Evolutionary conservation across 2,888 invertebrate genomes (phyloP), one percentile per base, ranked within the genome.

Genomic region (Spodoptera littoralis): DNA sequence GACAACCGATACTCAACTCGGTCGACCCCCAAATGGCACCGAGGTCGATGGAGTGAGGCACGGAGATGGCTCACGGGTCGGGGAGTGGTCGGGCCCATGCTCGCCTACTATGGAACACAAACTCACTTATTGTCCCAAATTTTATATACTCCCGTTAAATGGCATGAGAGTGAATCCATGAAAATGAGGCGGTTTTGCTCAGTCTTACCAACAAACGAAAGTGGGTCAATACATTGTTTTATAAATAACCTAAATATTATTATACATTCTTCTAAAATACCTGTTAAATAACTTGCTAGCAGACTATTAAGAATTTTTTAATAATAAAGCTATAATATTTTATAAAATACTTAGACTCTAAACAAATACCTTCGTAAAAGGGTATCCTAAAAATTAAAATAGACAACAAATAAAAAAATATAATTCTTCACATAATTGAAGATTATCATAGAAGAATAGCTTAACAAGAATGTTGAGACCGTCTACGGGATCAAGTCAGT

Each of bases 1-100:
- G 47, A 49, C 13, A 48, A 42, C 18, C 47, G 24, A 47, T 63
- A 47, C 51, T 59, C 43, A 60, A 58, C 46, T 45, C 27, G 18
- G 49, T 46, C 61, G 79, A 72, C 64, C 69, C 68, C 66, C 60
- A 64, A 76, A 79, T 70, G 60, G 63, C 50, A 46, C 44, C 42
- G 66, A 67, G 61, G 73, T 79, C 77, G 69, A 65, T 67, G 65
- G 65, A 59, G 62, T 49, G 69, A 65, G 62, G 59, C 44, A 54
- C 45, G 42, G 53, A 50, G 43, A 51, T 59, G 43, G 60, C 62
- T 54, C 48, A 55, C 49, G 64, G 56, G 45, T 61, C 58, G 63
- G 56, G 52, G 51, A 60, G 46, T 43, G 52, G 18, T 59, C 58
- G 78, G 60, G 58, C 27, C 51, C 30, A 9, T 30, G 36, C 58